Evolutionary conservation across 2,888 invertebrate genomes (phyloP).

Genomic region (Limenitis camilla): DNA sequence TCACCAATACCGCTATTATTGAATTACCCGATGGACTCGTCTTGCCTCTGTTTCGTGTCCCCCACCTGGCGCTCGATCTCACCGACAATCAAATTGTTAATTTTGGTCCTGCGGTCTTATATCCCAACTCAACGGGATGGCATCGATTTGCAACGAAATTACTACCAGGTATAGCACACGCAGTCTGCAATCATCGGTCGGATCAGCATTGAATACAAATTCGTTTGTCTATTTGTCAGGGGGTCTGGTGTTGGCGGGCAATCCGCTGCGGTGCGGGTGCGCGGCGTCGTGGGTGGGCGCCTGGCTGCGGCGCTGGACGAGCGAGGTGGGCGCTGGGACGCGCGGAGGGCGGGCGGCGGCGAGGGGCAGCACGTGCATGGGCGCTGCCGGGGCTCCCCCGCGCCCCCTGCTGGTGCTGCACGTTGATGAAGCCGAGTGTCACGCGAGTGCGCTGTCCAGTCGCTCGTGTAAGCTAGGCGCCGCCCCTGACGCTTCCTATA

Average conservation of each 20-base stretch:
- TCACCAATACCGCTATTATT: slow-evolving; percentile 80
- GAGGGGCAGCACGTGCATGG: slow-evolving; percentile 36
- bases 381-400: slow-evolving; percentile 33
- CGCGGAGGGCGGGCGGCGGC: slow-evolving; percentile 40
- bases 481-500: background rate
- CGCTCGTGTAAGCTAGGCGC: slow-evolving; percentile 22
- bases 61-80: slow-evolving; percentile 84
- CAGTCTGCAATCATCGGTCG: background rate
- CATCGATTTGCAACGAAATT: slow-evolving; percentile 86
- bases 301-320: slow-evolving; percentile 89
- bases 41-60: slow-evolving; percentile 79
- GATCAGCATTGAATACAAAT: background rate
- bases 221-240: slow-evolving; percentile 40
- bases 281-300: slow-evolving; percentile 88
- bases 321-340: slow-evolving; percentile 82
- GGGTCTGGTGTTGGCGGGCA: slow-evolving; percentile 84
- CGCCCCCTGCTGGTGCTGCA: slow-evolving; percentile 79
- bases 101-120: slow-evolving; percentile 83
- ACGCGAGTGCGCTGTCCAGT: slow-evolving; percentile 80
- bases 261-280: slow-evolving; percentile 88
- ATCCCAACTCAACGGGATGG: slow-evolving; percentile 86
- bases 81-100: slow-evolving; percentile 82
- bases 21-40: slow-evolving; percentile 83
- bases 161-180: slow-evolving; percentile 74
- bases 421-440: slow-evolving; percentile 82